Evolutionary conservation across 2,113 vertebrate species (phyloP).

Genomic region (Rafetus swinhoei): DNA sequence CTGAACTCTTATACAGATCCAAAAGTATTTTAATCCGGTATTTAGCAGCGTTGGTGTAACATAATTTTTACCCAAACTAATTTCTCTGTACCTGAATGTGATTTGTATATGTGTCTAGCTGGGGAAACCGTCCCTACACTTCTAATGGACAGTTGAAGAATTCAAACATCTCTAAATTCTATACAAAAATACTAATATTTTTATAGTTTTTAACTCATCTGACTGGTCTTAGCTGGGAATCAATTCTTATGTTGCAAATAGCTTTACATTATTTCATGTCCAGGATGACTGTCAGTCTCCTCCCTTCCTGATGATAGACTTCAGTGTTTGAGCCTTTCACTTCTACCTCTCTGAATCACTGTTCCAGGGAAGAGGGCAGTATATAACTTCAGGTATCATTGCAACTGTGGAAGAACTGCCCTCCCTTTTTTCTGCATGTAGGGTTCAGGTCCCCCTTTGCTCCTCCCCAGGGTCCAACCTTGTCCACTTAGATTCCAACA

Average conservation of each 20-base stretch:
- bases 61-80: neutral
- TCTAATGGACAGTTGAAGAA: no score
- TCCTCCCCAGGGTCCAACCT: neutral
- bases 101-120: neutral
- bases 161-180: no score
- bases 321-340: neutral
- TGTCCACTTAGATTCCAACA: neutral
- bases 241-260: neutral
- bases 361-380: neutral
- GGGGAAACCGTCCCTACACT: neutral
- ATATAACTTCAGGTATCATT: neutral
- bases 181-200: no score
- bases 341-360: neutral
- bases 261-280: neutral
- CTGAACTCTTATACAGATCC: neutral
- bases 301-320: neutral
- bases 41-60: neutral
- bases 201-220: neutral
- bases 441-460: neutral
- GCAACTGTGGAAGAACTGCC: neutral
- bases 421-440: neutral
- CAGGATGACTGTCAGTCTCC: no score
- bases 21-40: neutral
- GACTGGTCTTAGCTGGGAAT: neutral
- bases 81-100: neutral